These are phyloP conservation scores for Drosophila paranaensis DNA, from an alignment of 2,888 invertebrate species.

Conservation along the genomic window DNA sequence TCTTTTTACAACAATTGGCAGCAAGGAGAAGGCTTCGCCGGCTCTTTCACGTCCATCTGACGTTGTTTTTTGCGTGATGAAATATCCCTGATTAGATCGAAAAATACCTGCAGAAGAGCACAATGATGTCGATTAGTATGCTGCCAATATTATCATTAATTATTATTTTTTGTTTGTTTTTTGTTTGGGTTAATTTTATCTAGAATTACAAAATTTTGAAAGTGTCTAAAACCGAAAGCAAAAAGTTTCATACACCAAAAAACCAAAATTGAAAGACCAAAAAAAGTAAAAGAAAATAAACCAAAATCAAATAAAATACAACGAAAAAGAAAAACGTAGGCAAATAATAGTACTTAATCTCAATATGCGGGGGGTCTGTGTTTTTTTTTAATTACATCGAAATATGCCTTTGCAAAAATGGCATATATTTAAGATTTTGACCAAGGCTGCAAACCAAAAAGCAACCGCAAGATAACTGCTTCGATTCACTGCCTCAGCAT, in stretches of 20 bases:
- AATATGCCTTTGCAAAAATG: not conserved
- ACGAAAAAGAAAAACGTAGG: conserved; percentile 2
- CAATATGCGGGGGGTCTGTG: not conserved
- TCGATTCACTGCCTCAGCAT: not conserved
- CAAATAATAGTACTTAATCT: not conserved
- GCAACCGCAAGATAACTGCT: not conserved
- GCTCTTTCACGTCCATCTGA: conserved; percentile 84
- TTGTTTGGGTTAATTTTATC: conserved; percentile 28
- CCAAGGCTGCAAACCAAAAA: not conserved
- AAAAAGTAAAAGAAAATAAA: not conserved
- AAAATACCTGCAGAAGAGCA: conserved; percentile 83
- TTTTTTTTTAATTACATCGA: not conserved
- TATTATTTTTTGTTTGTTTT: not conserved
- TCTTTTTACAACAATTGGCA: conserved; percentile 85
- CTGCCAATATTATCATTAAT: not conserved
- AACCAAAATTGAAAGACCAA: conserved; percentile 7
- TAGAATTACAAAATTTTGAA: conserved; percentile 54
- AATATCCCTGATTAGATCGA: conserved; percentile 85
- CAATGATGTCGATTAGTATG: not conserved
- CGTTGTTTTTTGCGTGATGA: conserved; percentile 85
- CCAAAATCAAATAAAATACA: conserved; percentile 1
- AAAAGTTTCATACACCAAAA: conserved; percentile 51
- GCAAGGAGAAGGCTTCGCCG: conserved; percentile 85
- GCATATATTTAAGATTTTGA: not conserved
- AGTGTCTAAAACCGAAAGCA: conserved; percentile 50